Evolutionary conservation across 92 coral and sea anemone species (phyloP).

Genomic region (Porites divaricata): DNA sequence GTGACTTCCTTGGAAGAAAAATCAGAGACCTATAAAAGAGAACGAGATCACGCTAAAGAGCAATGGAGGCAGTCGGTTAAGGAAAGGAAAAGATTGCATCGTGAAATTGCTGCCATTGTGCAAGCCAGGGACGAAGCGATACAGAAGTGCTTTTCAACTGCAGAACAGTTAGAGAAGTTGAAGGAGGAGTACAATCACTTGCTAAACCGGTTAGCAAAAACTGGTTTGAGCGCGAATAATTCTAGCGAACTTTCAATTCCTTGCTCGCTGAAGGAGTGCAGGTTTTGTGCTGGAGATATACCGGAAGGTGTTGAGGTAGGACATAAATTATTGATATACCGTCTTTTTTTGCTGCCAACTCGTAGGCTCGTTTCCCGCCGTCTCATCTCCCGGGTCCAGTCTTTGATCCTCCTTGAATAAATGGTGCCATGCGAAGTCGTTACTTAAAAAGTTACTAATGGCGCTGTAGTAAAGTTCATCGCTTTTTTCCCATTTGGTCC

Average conservation of each 20-base stretch:
- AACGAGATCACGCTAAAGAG: constrained; percentile 91
- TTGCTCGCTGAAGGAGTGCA: constrained; percentile 87
- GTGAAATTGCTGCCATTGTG: constrained; percentile 85
- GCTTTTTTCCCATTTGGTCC: too few species aligned
- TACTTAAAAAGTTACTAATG: too few species aligned
- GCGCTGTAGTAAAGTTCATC: too few species aligned
- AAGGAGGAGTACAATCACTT: constrained; percentile 88
- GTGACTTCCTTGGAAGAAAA: constrained; percentile 76
- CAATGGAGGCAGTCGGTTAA: constrained; percentile 97
- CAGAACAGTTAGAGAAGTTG: constrained; percentile 85
- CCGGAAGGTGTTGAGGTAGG: constrained; percentile 72
- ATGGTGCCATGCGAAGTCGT: too few species aligned
- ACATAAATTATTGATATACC: background rate
- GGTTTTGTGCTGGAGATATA: constrained; percentile 77
- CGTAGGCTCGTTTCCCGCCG: too few species aligned
- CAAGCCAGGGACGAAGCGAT: constrained; percentile 96
- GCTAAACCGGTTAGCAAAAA: constrained; percentile 79
- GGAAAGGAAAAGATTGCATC: constrained; percentile 86
- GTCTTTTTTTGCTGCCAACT: background rate
- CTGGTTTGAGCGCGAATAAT: constrained; percentile 74
- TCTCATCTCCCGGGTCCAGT: too few species aligned
- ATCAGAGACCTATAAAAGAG: constrained; percentile 76
- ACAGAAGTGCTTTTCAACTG: constrained; percentile 93
- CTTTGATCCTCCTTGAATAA: too few species aligned
- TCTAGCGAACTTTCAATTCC: constrained; percentile 82